Evolutionary conservation across 2,113 vertebrate genomes (phyloP).

Genomic region (Chunga burmeisteri): DNA sequence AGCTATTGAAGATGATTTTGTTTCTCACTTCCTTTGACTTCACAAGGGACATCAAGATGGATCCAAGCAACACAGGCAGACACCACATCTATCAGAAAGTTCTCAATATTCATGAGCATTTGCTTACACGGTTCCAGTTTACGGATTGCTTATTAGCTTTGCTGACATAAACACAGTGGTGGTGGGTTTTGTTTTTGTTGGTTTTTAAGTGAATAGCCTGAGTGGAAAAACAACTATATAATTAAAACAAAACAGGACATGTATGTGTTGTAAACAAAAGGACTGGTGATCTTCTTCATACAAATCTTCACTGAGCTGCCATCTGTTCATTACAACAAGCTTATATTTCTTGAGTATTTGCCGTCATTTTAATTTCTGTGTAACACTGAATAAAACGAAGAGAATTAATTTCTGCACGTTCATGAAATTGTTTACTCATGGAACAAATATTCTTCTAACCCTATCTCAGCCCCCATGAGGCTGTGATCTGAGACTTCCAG

Average conservation of each 20-base stretch:
- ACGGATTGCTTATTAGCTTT: constrained; percentile 18
- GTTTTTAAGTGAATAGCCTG: constrained; percentile 44
- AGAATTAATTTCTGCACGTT: neutral
- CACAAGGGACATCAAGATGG: neutral
- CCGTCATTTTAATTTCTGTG: neutral
- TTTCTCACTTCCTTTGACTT: neutral
- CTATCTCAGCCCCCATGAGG: neutral
- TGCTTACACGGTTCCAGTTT: neutral
- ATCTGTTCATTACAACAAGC: constrained; percentile 55
- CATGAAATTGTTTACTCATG: neutral
- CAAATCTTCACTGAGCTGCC: constrained; percentile 45
- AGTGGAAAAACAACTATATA: constrained; percentile 47
- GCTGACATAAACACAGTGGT: constrained; percentile 29
- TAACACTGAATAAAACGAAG: neutral
- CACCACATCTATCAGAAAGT: neutral
- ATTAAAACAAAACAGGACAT: constrained; percentile 62
- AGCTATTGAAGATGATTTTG: neutral
- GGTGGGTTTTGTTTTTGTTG: neutral
- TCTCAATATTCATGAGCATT: constrained; percentile 44
- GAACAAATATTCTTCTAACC: neutral
- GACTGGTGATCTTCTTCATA: constrained; percentile 39
- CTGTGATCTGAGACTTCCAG: neutral
- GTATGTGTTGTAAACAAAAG: constrained; percentile 61
- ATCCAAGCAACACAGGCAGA: neutral
- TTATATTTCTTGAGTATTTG: neutral